Evolutionary conservation across 2,888 invertebrate genomes (phyloP).

Genomic region (Lasioglossum malachurum): DNA sequence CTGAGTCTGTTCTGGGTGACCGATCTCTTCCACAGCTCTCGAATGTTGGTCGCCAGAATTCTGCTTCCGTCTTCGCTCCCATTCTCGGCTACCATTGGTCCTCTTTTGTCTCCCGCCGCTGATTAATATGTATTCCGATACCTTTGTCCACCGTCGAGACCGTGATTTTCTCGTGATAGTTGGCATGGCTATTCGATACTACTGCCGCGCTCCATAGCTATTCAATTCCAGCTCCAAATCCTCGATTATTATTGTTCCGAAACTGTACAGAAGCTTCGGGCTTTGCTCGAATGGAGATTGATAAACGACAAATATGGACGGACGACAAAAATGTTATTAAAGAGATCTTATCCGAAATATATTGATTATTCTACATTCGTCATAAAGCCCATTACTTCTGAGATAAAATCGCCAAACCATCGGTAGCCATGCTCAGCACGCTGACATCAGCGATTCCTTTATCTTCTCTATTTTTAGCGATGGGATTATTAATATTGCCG

Average conservation of each 20-base stretch:
- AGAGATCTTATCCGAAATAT: background rate
- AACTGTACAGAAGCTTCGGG: background rate
- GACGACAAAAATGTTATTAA: background rate
- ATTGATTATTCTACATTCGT: background rate
- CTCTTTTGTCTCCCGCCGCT: background rate
- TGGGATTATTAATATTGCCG: background rate
- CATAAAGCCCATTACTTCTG: background rate
- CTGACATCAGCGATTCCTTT: background rate
- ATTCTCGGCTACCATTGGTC: too few relatives aligned
- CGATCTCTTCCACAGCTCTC: background rate
- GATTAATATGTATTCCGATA: constrained; percentile 12
- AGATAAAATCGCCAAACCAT: background rate
- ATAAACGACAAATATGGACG: background rate
- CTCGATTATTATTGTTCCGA: background rate
- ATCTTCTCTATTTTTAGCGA: background rate
- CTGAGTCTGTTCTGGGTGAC: background rate
- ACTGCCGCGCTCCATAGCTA: background rate
- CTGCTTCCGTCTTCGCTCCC: background rate
- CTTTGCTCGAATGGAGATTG: background rate
- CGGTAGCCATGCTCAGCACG: background rate
- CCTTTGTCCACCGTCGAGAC: background rate
- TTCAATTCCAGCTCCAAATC: background rate
- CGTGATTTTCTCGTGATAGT: background rate
- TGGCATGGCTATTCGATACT: background rate
- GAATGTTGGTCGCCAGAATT: constrained; percentile 6